Evolutionary conservation across 2,113 vertebrate genomes (phyloP), one percentile per base, ranked within the genome.

Genomic region (Xerus inauris): DNA sequence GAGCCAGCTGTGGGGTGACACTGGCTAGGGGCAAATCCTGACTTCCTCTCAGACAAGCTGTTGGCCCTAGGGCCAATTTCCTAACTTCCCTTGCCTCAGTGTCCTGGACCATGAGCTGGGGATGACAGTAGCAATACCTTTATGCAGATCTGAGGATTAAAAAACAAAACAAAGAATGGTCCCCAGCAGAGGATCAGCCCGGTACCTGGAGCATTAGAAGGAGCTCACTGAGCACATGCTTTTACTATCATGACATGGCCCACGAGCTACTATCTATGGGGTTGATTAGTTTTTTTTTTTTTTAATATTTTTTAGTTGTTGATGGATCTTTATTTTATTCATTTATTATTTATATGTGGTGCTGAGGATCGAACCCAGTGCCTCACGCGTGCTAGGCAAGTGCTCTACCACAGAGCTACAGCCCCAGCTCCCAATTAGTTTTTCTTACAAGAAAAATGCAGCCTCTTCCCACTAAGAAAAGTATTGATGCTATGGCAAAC

Each of bases 401-500:
- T n/a, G n/a, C n/a, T n/a, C n/a, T n/a, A n/a, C n/a, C n/a, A n/a
- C n/a, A n/a, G n/a, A n/a, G n/a, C n/a, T n/a, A n/a, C n/a, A n/a
- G n/a, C n/a, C n/a, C n/a, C n/a, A n/a, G n/a, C n/a, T n/a, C n/a
- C n/a, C 62, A 73, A 20, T 17, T 3, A 6, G 12, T 65, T 77
- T 64, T 96, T 80, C 95, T 95, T 86, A 82, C 28, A 38, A 35
- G 77, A 95, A 95, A 73, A 71, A 83, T 54, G 11, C 76, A 76
- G 64, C 20, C 54, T 20, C 54, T 6, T 6, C 19, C 19, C 5
- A 1, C 19, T 5, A 47, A 93, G 91, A 87, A 87, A 28, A 20
- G 20, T 49, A 51, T 4, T 28, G 49, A 30, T 79, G 35, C 59
- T 89, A 62, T 22, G 32, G 91, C 87, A 89, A 94, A 93, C 24